phyloP scores from a whole-genome alignment of 2,113 vertebrate genomes.

The Zapornia atra region DNA sequence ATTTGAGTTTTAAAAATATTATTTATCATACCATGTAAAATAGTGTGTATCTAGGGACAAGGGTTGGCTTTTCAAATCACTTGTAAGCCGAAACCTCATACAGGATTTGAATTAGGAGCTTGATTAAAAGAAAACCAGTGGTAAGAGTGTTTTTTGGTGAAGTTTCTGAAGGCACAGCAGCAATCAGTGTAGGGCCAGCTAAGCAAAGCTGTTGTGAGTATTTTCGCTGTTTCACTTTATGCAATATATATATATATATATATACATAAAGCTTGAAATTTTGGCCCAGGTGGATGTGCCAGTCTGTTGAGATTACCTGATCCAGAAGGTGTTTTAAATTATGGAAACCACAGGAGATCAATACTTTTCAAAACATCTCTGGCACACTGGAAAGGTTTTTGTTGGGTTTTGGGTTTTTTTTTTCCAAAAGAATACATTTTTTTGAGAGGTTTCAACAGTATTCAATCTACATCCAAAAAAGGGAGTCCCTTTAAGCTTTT shows the following conservation, averaged over 20 bases:
- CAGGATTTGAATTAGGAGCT: background rate
- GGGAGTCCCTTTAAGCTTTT: background rate
- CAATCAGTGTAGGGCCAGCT: conserved; percentile 15
- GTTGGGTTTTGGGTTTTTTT: too few relatives aligned
- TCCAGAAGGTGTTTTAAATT: conserved; percentile 45
- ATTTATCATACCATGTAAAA: conserved; percentile 17
- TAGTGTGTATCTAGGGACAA: background rate
- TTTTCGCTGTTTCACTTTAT: background rate
- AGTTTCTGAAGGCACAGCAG: background rate
- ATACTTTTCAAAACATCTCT: background rate
- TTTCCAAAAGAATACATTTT: background rate
- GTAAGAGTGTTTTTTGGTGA: background rate
- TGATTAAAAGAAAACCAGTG: conserved; percentile 9
- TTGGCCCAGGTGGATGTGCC: conserved; percentile 31
- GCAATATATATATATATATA: background rate
- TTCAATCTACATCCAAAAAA: background rate
- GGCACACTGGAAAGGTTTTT: background rate
- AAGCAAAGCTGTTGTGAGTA: conserved; percentile 22
- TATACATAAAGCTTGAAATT: background rate
- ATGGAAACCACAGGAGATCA: conserved; percentile 19
- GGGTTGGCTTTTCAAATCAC: background rate
- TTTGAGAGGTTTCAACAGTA: background rate
- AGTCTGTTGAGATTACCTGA: conserved; percentile 49
- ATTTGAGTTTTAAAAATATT: conserved; percentile 27
- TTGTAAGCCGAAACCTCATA: background rate